Conservation (phyloP, 2,888 invertebrate genomes). For the Phragmatobia fuliginosa region DNA sequence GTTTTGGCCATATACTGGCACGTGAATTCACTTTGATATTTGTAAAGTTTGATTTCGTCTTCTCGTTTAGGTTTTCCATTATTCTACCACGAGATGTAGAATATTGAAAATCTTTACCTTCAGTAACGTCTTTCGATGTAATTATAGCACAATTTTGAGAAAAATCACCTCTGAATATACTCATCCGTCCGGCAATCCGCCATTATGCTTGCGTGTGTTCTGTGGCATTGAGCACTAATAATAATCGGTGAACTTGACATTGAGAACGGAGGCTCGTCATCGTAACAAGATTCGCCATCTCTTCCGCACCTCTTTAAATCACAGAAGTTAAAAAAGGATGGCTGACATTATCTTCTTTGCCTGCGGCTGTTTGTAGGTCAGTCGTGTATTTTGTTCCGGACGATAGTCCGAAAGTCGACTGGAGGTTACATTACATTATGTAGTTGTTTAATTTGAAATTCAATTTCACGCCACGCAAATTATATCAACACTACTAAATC, state of each 20-base stretch:
- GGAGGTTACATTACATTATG: slow-evolving; percentile 84
- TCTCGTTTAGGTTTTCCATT: slow-evolving; percentile 6
- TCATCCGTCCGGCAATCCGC: slow-evolving; percentile 65
- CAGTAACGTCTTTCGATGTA: slow-evolving; percentile 36
- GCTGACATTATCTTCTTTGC: slow-evolving; percentile 74
- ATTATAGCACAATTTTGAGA: slow-evolving; percentile 45
- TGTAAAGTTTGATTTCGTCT: neutral
- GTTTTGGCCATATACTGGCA: slow-evolving; percentile 4
- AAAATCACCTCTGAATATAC: slow-evolving; percentile 55
- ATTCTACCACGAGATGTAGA: slow-evolving; percentile 13
- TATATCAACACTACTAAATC: slow-evolving; percentile 50
- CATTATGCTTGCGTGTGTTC: slow-evolving; percentile 80
- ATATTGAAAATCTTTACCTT: slow-evolving; percentile 28
- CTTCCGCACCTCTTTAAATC: slow-evolving; percentile 63
- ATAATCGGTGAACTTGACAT: slow-evolving; percentile 87
- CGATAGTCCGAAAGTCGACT: slow-evolving; percentile 85
- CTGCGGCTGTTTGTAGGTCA: slow-evolving; percentile 85
- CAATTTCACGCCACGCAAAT: slow-evolving; percentile 52
- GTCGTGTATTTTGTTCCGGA: slow-evolving; percentile 84
- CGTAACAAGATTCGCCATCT: slow-evolving; percentile 76
- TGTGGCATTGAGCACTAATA: slow-evolving; percentile 86
- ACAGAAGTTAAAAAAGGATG: slow-evolving; percentile 71
- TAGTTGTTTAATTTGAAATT: slow-evolving; percentile 73
- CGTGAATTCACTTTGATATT: neutral
- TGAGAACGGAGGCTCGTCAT: slow-evolving; percentile 86